These are phyloP conservation scores for Ceyx margarethae DNA, from an alignment of 2,113 vertebrate genomes.

Conservation along the genomic window DNA sequence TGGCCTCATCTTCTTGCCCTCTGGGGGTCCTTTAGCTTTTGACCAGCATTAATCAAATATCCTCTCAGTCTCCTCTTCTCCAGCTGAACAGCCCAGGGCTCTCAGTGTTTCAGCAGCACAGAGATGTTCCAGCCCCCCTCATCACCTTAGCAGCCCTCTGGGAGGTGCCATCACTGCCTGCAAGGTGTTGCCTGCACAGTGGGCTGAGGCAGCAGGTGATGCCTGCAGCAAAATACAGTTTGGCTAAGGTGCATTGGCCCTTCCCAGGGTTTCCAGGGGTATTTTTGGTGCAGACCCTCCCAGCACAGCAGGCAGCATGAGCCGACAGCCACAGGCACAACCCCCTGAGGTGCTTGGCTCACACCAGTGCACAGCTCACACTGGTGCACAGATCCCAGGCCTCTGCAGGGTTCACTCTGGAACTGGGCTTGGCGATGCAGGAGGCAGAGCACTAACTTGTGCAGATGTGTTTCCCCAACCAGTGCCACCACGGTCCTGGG, in stretches of 20 bases:
- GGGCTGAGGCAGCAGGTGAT: rapidly evolving
- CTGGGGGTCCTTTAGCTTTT: background rate
- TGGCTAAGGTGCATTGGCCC: background rate
- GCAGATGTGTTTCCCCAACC: background rate
- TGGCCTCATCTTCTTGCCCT: background rate
- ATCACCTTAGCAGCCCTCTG: background rate
- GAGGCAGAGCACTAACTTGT: background rate
- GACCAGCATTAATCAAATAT: background rate
- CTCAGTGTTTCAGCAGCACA: background rate
- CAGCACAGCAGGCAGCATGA: background rate
- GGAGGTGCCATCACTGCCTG: background rate
- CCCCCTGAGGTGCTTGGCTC: no score
- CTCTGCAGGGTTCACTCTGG: background rate
- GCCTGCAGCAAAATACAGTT: no score
- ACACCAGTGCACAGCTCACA: background rate
- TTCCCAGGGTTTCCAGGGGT: background rate
- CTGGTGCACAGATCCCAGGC: rapidly evolving
- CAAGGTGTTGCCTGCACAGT: background rate
- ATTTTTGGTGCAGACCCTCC: background rate
- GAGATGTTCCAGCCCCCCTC: background rate
- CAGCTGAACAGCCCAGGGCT: background rate
- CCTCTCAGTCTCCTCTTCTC: background rate
- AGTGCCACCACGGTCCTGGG: background rate
- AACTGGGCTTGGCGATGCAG: rapidly evolving
- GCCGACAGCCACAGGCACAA: background rate